Conservation (phyloP, 2,797 vertebrate species). For the Psittacula echo region DNA sequence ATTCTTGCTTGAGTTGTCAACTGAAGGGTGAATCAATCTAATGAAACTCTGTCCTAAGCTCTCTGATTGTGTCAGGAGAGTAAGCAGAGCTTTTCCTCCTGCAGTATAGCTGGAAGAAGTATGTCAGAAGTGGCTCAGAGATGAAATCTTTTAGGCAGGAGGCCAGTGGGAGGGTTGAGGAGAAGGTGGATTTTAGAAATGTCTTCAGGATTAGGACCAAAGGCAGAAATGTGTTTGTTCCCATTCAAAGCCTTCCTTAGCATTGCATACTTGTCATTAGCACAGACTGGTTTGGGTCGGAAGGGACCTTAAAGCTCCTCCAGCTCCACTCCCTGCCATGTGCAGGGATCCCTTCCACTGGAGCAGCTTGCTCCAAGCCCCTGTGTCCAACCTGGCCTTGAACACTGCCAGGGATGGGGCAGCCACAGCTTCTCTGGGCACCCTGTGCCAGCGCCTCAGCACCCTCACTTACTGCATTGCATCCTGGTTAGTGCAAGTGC, state of each 20-base stretch:
- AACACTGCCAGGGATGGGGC: too few relatives aligned
- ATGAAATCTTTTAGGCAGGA: neutral
- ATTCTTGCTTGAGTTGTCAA: neutral
- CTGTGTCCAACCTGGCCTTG: too few relatives aligned
- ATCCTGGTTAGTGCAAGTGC: accelerated
- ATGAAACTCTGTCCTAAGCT: neutral
- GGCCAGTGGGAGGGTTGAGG: neutral
- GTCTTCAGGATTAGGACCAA: neutral
- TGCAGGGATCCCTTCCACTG: too few relatives aligned
- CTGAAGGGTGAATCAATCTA: neutral
- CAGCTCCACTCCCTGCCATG: too few relatives aligned
- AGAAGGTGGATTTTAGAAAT: neutral
- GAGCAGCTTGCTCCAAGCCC: too few relatives aligned
- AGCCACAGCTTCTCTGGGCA: too few relatives aligned
- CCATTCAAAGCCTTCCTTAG: accelerated
- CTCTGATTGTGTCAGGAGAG: neutral
- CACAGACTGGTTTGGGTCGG: neutral
- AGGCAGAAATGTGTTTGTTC: neutral
- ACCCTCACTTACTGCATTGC: neutral
- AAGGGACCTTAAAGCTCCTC: neutral
- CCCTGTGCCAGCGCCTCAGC: neutral
- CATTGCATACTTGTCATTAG: neutral
- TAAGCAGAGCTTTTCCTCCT: neutral
- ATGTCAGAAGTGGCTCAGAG: neutral
- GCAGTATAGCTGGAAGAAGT: neutral